phyloP scores from a whole-genome alignment of 1,140 invertebrate genomes.

The Himalopsyche phryganea region DNA sequence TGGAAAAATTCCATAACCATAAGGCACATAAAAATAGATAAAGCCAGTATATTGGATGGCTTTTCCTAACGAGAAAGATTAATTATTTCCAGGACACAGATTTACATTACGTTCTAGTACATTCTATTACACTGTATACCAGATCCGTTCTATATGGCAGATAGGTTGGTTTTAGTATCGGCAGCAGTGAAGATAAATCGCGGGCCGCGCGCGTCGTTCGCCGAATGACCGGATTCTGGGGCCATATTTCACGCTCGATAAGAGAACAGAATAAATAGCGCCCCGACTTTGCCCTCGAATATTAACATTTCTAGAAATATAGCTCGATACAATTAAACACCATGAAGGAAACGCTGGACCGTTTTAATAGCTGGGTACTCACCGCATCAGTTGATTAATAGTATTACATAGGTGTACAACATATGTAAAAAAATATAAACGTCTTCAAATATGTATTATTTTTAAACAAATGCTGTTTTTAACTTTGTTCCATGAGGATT shows the following conservation, averaged over 20 bases:
- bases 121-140: constrained; percentile 5
- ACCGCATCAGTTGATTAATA: too few species aligned
- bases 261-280: constrained; percentile 26
- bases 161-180: background rate
- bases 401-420: too few species aligned
- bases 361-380: too few species aligned
- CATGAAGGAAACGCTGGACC: too few species aligned
- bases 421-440: too few species aligned
- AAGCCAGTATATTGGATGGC: too few species aligned
- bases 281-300: constrained; percentile 25
- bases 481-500: too few species aligned
- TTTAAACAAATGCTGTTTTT: too few species aligned
- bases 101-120: background rate
- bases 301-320: constrained; percentile 19
- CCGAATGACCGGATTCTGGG: constrained; percentile 32
- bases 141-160: constrained; percentile 1
- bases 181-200: constrained; percentile 22
- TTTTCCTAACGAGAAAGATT: too few species aligned
- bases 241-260: constrained; percentile 33
- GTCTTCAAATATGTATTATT: too few species aligned
- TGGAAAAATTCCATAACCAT: background rate
- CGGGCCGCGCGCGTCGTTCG: constrained; percentile 4
- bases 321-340: too few species aligned
- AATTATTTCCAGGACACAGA: too few species aligned
- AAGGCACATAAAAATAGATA: background rate